A percentile compares a stretch with the other conserved stretches of the same genome.
phyloP scores from a whole-genome alignment of 2,888 invertebrate genomes.

The Caenorhabditis sp. region DNA sequence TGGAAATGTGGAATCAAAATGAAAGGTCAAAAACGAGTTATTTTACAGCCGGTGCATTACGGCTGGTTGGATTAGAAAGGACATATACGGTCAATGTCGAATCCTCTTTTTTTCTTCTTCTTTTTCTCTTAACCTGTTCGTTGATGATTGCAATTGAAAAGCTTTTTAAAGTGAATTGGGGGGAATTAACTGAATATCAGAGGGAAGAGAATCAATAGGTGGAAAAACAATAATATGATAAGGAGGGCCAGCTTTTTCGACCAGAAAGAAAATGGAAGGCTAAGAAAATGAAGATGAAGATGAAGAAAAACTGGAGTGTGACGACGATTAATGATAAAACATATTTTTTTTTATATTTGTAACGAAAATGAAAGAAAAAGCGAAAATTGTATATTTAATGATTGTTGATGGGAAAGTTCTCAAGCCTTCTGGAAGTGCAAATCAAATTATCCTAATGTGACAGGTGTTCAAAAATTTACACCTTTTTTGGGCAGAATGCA shows the following conservation, averaged over 20 bases:
- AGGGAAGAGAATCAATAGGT: neutral
- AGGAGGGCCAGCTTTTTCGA: neutral
- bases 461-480: too few relatives aligned
- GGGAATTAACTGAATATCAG: neutral
- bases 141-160: neutral
- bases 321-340: conserved; percentile 1
- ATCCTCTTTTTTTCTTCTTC: neutral
- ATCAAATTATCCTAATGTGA: too few relatives aligned
- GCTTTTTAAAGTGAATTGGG: neutral
- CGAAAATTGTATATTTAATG: neutral
- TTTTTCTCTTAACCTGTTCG: neutral
- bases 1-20: neutral
- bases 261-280: neutral
- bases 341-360: neutral
- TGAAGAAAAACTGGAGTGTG: neutral
- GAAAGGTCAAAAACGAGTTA: neutral
- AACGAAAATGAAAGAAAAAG: neutral
- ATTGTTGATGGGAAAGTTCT: neutral
- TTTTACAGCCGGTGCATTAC: neutral
- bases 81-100: neutral
- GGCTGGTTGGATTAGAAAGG: neutral
- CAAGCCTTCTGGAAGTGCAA: too few relatives aligned
- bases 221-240: neutral
- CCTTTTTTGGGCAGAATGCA: too few relatives aligned
- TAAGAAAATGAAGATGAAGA: too few relatives aligned